phyloP scores from a whole-genome alignment of 2,888 invertebrate species.

The Hirudinaria manillensis region DNA sequence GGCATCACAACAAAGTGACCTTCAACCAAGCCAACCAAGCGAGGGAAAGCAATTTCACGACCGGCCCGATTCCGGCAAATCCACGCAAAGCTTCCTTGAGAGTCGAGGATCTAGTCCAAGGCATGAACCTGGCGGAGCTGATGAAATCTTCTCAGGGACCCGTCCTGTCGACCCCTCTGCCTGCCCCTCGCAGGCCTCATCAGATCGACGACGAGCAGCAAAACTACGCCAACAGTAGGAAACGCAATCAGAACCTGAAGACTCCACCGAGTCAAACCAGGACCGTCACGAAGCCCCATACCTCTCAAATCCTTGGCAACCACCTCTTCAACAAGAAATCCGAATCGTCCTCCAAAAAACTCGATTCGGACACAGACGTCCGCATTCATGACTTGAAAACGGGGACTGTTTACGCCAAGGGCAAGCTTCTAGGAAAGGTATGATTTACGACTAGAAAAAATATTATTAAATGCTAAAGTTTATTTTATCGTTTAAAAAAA shows the following conservation, averaged over 20 bases:
- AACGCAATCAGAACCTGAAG: constrained; percentile 6
- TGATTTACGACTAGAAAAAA: not conserved
- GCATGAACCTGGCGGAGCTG: not conserved
- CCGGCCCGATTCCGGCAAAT: not conserved
- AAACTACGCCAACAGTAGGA: constrained; percentile 2
- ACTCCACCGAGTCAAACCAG: constrained; percentile 4
- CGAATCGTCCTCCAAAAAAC: not conserved
- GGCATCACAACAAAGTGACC: not conserved
- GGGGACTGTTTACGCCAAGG: constrained; percentile 49
- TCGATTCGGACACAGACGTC: not conserved
- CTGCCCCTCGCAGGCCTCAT: not conserved
- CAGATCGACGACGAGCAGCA: not conserved
- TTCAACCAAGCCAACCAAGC: not conserved
- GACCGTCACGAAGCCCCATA: not conserved
- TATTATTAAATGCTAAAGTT: not conserved
- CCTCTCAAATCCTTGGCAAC: not conserved
- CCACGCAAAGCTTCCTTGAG: constrained; percentile 1
- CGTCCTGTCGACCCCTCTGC: not conserved
- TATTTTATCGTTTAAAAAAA: not conserved
- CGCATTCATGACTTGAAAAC: constrained; percentile 41
- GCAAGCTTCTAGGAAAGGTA: constrained; percentile 45
- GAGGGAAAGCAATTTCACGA: constrained; percentile 14
- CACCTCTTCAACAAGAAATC: not conserved
- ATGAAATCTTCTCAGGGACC: not conserved
- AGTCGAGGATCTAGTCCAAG: constrained; percentile 15